Percentiles rank a stretch among this genome's conserved stretches.
Evolutionary conservation across 2,113 vertebrate genomes (phyloP).

Genomic region (Ameiurus melas): DNA sequence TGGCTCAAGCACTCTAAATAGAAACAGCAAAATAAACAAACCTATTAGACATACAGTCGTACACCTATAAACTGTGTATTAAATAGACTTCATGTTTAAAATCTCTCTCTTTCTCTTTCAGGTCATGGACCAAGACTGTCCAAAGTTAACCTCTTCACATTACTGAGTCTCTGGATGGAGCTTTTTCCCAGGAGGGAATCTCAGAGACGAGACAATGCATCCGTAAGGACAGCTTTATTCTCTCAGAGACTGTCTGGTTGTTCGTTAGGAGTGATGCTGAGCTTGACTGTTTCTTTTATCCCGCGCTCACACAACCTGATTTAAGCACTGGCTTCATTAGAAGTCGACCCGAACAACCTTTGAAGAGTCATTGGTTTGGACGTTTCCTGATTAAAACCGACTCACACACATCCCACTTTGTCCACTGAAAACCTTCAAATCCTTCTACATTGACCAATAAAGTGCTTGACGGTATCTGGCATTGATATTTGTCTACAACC

Average conservation of each 20-base stretch:
- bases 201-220: slow-evolving; percentile 63
- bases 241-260: neutral
- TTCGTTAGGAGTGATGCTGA: neutral
- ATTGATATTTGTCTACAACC: neutral
- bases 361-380: neutral
- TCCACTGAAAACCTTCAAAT: neutral
- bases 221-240: slow-evolving; percentile 38
- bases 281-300: neutral
- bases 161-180: slow-evolving; percentile 96
- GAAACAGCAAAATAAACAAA: neutral
- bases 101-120: slow-evolving; percentile 59
- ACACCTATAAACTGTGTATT: neutral
- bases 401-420: neutral
- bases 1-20: neutral
- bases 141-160: slow-evolving; percentile 89
- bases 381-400: neutral
- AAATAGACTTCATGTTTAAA: neutral
- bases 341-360: neutral
- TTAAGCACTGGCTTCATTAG: neutral
- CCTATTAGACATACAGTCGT: neutral
- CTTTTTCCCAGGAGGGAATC: slow-evolving; percentile 77
- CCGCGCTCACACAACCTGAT: neutral
- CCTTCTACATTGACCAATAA: neutral
- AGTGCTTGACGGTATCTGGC: neutral
- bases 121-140: slow-evolving; percentile 87